Base-by-base conservation (phyloP, 2,888 invertebrate genomes). In the Drosophila longiperda region DNA sequence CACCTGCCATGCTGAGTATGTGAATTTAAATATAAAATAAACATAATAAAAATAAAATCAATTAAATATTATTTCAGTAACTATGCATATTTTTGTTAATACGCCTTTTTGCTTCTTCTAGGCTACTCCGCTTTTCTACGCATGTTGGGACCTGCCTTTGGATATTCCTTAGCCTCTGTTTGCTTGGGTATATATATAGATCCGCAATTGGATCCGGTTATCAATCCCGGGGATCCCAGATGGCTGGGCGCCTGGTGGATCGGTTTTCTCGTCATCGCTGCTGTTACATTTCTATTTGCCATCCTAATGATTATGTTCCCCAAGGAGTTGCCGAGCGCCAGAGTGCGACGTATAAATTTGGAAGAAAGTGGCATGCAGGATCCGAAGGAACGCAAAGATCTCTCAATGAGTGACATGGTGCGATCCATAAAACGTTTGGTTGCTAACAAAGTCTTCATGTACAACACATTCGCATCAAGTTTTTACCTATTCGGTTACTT, bases 211-310 rank as follows among this genome's bases (percentile, higher is more conserved):
- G 95, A 94, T 1, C 96, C 95, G 2, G 94, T 95, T 1, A 95
- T 96, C 53, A 94, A 93, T 11, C 94, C 94, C 50, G 93, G 93
- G 23, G 96, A 96, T 92, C 96, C 96, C 0, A 94, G 96, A 78
- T 97, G 97, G 97, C 91, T 96, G 45, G 97, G 96, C 2, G 96
- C 97, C 26, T 97, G 96, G 96, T 97, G 96, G 96, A 84, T 96
- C 40, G 96, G 96, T 0, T 96, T 96, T 95, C 92, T 96, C 6
- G 93, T 96, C 11, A 89, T 96, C 12, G 95, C 94, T 4, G 91
- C 93, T 1, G 83, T 95, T 0, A 93, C 95, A 26, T 93, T 95
- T 34, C 40, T 95, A 1, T 94, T 95, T 29, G 94, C 95, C 0
- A 93, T 92, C 12, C 89, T 96, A 0, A 91, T 96, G 57, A 95